Conservation (phyloP, 2,888 invertebrate species). For the Anthophora plumipes region DNA sequence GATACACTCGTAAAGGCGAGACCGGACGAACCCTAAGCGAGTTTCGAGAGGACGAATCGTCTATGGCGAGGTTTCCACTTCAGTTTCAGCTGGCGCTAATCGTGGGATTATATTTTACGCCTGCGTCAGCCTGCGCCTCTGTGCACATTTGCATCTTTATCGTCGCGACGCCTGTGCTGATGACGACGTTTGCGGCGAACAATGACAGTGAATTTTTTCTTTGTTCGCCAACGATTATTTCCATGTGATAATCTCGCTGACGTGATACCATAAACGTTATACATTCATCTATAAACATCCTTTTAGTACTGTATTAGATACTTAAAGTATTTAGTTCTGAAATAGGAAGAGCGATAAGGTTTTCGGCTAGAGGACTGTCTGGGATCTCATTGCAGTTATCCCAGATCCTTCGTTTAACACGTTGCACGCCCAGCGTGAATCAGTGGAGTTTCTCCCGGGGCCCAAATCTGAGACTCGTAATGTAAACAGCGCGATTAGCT, state of each 20-base stretch:
- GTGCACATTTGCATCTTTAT: conserved; percentile 73
- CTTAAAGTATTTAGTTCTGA: no score
- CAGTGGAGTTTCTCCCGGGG: no score
- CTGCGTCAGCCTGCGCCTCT: conserved; percentile 54
- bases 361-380: no score
- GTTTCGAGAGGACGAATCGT: conserved; percentile 59
- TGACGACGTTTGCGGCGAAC: conserved; percentile 17
- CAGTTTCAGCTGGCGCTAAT: conserved; percentile 69
- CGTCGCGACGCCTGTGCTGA: conserved; percentile 43
- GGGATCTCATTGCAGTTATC: no score
- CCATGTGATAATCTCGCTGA: background rate
- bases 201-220: conserved; percentile 6
- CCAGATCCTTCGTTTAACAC: no score
- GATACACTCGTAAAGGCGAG: conserved; percentile 21
- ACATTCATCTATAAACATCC: no score
- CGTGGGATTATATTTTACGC: conserved; percentile 62
- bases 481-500: no score
- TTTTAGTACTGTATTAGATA: no score
- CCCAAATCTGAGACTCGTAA: no score
- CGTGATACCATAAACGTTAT: background rate
- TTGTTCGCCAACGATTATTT: background rate
- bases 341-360: no score
- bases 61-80: conserved; percentile 44
- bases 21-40: conserved; percentile 43
- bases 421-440: no score